Conservation (phyloP, 2,113 vertebrate species). For the Capreolus pygargus region DNA sequence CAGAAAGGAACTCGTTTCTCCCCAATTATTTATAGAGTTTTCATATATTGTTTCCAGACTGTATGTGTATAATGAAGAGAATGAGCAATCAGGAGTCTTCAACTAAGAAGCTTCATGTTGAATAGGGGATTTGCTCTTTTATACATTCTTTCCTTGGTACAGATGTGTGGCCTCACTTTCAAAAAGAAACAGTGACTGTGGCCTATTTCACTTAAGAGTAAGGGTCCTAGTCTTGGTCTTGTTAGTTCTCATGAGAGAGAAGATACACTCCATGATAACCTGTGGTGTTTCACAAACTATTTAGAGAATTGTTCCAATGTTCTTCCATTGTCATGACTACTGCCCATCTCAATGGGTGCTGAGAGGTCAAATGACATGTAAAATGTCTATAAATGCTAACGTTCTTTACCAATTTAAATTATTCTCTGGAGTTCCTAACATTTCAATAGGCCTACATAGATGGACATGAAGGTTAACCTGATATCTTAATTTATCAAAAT, state of each 20-base stretch:
- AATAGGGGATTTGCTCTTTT: neutral
- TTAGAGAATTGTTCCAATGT: no score
- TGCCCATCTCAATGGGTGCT: neutral
- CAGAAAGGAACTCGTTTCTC: neutral
- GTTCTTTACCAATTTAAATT: neutral
- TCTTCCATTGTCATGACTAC: neutral
- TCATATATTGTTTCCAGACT: neutral
- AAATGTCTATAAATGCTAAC: neutral
- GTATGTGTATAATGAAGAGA: neutral
- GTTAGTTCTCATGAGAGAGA: neutral
- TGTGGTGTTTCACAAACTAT: neutral
- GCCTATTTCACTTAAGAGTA: neutral
- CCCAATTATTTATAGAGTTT: neutral
- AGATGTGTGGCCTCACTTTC: neutral
- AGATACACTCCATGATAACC: rapidly evolving
- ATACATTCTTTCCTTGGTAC: neutral
- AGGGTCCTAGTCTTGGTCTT: neutral
- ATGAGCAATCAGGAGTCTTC: neutral
- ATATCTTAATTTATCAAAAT: neutral
- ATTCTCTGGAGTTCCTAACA: neutral
- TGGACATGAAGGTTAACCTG: neutral
- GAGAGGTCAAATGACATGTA: neutral
- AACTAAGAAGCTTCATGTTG: neutral
- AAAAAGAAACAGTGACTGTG: neutral
- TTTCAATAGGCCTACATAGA: neutral